Percentiles rank a stretch among this genome's conserved stretches.
These are phyloP conservation scores for Origma solitaria DNA, from an alignment of 2,113 vertebrate species.

Conservation along the genomic window DNA sequence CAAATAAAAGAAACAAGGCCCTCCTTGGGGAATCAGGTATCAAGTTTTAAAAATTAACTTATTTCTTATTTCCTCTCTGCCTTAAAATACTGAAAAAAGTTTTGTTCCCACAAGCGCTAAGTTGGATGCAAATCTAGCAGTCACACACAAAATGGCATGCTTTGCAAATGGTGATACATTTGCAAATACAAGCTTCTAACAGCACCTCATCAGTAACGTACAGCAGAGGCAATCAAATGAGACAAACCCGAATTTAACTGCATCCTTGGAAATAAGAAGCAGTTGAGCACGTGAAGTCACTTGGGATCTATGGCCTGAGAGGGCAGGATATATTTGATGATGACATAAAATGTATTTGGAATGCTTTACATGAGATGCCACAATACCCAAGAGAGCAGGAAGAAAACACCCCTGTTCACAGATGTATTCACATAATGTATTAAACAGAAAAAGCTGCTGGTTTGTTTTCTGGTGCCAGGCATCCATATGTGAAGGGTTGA, in stretches of 20 bases:
- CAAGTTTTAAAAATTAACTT: neutral
- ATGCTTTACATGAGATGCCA: neutral
- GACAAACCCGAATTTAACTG: neutral
- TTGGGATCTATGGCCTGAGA: neutral
- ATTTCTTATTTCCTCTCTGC: neutral
- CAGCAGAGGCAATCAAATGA: neutral
- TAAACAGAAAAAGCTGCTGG: neutral
- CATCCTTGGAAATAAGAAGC: neutral
- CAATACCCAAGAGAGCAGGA: neutral
- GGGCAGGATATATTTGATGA: neutral
- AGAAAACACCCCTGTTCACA: neutral
- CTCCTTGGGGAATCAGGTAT: neutral
- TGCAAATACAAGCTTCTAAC: neutral
- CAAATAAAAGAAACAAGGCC: neutral
- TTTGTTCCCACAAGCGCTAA: neutral
- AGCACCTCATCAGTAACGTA: neutral
- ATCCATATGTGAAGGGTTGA: neutral
- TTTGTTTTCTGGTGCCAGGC: neutral
- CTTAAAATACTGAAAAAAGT: neutral
- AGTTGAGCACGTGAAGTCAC: neutral
- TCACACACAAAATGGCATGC: neutral
- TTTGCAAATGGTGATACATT: neutral
- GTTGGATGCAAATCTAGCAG: neutral
- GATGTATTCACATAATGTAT: neutral
- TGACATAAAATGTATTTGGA: neutral